These are phyloP conservation scores for Pelobates cultripes DNA, from an alignment of 2,797 vertebrate species.

Conservation along the genomic window DNA sequence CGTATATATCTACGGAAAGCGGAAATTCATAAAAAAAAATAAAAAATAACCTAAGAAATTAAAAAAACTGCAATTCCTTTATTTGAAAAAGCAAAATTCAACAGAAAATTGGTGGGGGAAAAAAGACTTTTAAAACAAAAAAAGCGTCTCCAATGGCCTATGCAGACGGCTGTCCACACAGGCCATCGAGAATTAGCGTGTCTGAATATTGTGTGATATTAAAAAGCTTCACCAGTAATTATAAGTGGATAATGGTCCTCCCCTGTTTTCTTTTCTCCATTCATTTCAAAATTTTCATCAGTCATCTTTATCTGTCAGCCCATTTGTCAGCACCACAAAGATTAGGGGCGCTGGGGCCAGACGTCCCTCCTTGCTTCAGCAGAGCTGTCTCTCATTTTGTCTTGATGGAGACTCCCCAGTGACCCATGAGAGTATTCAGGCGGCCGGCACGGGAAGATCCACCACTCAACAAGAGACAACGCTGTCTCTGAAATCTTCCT, in stretches of 20 bases:
- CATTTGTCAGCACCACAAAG: constrained; percentile 13
- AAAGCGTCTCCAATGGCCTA: too few species aligned
- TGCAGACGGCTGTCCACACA: background rate
- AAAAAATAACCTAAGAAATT: too few species aligned
- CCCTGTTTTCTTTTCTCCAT: constrained; percentile 22
- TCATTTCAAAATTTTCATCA: constrained; percentile 31
- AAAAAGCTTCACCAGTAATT: constrained; percentile 48
- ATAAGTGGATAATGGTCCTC: constrained; percentile 38
- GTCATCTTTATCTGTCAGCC: constrained; percentile 40
- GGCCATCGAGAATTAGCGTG: background rate
- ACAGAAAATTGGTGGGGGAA: too few species aligned
- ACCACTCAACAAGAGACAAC: constrained; percentile 41
- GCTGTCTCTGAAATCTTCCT: constrained; percentile 73
- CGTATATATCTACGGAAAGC: too few species aligned
- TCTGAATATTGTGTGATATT: constrained; percentile 1
- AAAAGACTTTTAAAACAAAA: too few species aligned
- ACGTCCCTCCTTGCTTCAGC: constrained; percentile 69
- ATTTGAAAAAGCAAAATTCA: too few species aligned
- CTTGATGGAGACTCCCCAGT: constrained; percentile 46
- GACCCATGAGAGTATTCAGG: constrained; percentile 41
- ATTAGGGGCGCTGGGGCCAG: constrained; percentile 41
- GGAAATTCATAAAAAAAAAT: too few species aligned
- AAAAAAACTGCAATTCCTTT: too few species aligned
- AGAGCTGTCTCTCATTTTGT: constrained; percentile 62
- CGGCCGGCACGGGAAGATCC: constrained; percentile 29